Base-by-base conservation (phyloP, 2,113 vertebrate species). In the Alectura lathami region DNA sequence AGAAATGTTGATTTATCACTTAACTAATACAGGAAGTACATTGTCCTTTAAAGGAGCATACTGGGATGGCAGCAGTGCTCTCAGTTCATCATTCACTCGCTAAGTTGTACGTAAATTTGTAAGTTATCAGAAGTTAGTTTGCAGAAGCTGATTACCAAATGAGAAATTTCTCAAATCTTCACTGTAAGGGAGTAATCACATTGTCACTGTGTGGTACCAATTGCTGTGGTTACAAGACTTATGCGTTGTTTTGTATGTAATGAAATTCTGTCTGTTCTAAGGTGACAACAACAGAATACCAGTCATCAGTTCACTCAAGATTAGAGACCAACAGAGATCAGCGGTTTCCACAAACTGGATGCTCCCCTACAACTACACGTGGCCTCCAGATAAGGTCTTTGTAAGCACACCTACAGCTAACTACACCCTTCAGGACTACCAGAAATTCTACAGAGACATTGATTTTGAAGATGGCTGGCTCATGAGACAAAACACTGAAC, bases 271-370 rank as follows among this genome's bases (percentile, higher is more conserved):
- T 32, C 9, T 75, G 42, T 93, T 66, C 57, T 15, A 88, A 99
- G 99, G 99, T 83, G 99, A 99, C 95, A 99, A 99, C 89, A 98
- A 99, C 73, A 98, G 98, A 80, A 99, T 99, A 91, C 98, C 99
- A 0, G 98, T 99, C 45, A 99, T 99, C 89, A 98, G 98, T 17
- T 91, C 99, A 0, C 81, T 99, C 89, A 99, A 99, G 98, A 99
- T 99, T 50, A 98, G 99, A 83, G 97, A 98, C 66, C 99, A 99
- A 96, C 99, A 99, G 89, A 98, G 99, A 30, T 98, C 99, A 2
- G 99, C 99, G 0, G 98, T 99, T 64, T 98, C 99, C 66, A 99
- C 99, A 16, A 98, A 93, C 6, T 99, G 99, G 99, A 93, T 99
- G 73, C 98, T 99, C 5, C 99, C 99, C 13, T 99, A 99, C 73